phyloP scores from a whole-genome alignment of 2,888 invertebrate species.

The Nephrotoma flavescens region DNA sequence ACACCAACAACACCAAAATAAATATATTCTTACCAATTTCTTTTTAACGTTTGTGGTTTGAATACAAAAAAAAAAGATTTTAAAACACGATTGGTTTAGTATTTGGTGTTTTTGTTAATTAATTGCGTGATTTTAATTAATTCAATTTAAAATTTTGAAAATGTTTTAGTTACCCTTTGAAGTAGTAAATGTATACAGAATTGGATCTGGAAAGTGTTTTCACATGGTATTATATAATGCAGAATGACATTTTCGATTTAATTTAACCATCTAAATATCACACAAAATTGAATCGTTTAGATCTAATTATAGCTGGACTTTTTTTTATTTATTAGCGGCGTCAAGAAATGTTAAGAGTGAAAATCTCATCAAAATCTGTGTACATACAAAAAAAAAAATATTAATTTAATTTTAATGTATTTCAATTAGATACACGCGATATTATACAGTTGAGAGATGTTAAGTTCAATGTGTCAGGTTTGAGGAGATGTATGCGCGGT shows the following conservation, averaged over 20 bases:
- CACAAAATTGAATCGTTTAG: not conserved
- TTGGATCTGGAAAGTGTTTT: not conserved
- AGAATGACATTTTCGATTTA: not conserved
- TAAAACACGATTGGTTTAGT: constrained; percentile 2
- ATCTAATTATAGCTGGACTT: not conserved
- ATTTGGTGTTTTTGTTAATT: constrained; percentile 7
- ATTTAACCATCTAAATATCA: not conserved
- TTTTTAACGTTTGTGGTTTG: not conserved
- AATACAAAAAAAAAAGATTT: not conserved
- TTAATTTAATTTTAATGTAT: not conserved
- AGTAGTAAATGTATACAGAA: not conserved
- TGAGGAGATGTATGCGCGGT: not conserved
- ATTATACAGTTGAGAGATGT: not conserved
- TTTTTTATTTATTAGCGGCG: not conserved
- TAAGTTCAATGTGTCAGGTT: not conserved
- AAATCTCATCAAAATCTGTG: not conserved
- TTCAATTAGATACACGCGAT: not conserved
- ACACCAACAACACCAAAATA: not conserved
- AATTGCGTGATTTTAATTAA: constrained; percentile 7
- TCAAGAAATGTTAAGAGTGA: not conserved
- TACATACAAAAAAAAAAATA: not conserved
- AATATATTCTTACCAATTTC: not conserved
- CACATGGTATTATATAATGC: not conserved
- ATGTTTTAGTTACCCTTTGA: not conserved
- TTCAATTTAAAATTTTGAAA: not conserved